Percentiles rank a stretch among this genome's conserved stretches.
These are phyloP conservation scores for Acrobasis repandana DNA, from an alignment of 2,888 invertebrate genomes.

Conservation along the genomic window DNA sequence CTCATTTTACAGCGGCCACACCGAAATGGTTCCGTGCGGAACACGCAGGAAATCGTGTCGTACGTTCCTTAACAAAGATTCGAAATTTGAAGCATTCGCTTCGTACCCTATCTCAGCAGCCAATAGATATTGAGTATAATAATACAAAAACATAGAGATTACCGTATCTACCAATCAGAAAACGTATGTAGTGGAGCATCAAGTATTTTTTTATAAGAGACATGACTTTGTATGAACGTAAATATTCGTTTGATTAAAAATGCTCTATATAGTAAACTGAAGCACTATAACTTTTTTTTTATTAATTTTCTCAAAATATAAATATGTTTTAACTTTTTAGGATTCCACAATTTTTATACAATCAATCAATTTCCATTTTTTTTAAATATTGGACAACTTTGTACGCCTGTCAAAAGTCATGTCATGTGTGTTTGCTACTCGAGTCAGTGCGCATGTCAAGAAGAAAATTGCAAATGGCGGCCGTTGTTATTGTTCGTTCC, in stretches of 20 bases:
- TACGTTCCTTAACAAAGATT: slow-evolving; percentile 67
- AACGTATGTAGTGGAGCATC: slow-evolving; percentile 67
- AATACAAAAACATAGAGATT: slow-evolving; percentile 68
- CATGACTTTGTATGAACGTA: slow-evolving; percentile 29
- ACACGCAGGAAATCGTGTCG: slow-evolving; percentile 76
- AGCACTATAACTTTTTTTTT: background rate
- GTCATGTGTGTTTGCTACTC: slow-evolving; percentile 72
- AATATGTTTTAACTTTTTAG: background rate
- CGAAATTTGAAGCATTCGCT: too few species aligned
- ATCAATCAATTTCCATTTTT: background rate
- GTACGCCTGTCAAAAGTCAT: slow-evolving; percentile 58
- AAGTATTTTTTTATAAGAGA: slow-evolving; percentile 49
- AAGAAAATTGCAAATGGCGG: slow-evolving; percentile 98
- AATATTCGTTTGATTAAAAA: slow-evolving; percentile 21
- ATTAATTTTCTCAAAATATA: background rate
- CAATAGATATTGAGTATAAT: slow-evolving; percentile 55
- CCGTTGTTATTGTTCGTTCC: slow-evolving; percentile 99
- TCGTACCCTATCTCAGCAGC: slow-evolving; percentile 42
- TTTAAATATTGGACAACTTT: background rate
- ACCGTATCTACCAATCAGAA: slow-evolving; percentile 61
- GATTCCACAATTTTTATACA: background rate
- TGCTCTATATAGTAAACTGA: background rate
- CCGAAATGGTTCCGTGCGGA: slow-evolving; percentile 19
- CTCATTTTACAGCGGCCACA: too few species aligned
- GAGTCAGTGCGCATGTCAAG: slow-evolving; percentile 88